phyloP scores from a whole-genome alignment of 1,140 invertebrate species.

The Drosophila leontia region DNA sequence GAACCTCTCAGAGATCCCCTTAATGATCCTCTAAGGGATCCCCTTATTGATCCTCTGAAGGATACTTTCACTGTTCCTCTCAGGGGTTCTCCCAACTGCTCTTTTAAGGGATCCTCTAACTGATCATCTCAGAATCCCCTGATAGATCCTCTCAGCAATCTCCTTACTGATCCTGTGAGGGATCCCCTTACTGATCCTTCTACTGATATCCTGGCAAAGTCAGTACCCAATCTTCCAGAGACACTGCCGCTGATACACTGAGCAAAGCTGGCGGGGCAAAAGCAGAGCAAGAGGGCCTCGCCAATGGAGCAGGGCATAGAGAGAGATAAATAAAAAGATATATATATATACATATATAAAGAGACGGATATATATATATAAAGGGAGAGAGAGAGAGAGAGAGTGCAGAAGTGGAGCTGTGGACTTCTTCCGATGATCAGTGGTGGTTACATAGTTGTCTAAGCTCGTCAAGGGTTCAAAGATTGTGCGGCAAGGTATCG shows the following conservation, averaged over 20 bases:
- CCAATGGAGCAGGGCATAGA: conserved; percentile 13
- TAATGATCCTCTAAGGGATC: background rate
- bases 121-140: background rate
- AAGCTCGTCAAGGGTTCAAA: conserved; percentile 65
- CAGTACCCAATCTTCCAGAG: conserved; percentile 34
- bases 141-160: too few relatives aligned
- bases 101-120: background rate
- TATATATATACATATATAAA: background rate
- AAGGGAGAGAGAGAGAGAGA: background rate
- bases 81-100: background rate
- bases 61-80: background rate
- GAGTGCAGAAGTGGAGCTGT: background rate
- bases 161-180: background rate
- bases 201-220: conserved; percentile 41
- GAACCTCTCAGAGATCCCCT: background rate
- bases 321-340: background rate
- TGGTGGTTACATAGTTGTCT: conserved; percentile 52
- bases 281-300: conserved; percentile 21
- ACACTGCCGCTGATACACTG: conserved; percentile 17
- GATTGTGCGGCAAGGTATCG: conserved; percentile 52
- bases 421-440: conserved; percentile 31
- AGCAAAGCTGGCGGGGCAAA: conserved; percentile 35
- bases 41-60: too few relatives aligned
- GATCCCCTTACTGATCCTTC: too few relatives aligned
- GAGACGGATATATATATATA: background rate